Evolutionary conservation across 2,888 invertebrate species (phyloP).

Genomic region (Pandemis corylana): DNA sequence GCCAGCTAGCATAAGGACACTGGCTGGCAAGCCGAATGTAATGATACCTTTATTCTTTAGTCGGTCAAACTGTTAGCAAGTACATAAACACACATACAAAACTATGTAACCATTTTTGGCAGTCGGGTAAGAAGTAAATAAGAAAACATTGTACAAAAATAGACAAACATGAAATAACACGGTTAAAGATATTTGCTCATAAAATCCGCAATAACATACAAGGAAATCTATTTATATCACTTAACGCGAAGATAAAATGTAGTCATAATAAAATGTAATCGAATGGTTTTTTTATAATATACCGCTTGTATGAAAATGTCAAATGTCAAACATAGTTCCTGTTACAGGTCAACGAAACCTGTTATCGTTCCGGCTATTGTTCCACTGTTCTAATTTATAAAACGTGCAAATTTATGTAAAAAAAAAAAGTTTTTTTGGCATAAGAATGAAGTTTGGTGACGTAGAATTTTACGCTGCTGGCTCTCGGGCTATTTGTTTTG

Average conservation of each 20-base stretch:
- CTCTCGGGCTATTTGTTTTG: neutral
- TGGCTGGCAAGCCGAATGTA: no score
- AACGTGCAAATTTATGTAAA: slow-evolving; percentile 11
- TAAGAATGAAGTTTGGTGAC: neutral
- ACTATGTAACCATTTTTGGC: no score
- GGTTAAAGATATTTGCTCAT: no score
- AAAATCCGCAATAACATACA: neutral
- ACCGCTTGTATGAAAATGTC: neutral
- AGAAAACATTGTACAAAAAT: no score
- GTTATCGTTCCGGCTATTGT: slow-evolving; percentile 15
- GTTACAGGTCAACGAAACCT: slow-evolving; percentile 3
- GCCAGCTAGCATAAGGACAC: no score
- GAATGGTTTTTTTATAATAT: neutral
- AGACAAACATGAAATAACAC: no score
- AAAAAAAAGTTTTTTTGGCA: neutral
- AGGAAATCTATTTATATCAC: neutral
- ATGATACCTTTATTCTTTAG: no score
- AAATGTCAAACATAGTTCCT: slow-evolving; percentile 19
- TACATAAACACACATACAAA: no score
- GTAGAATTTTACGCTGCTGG: neutral
- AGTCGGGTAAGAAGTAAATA: no score
- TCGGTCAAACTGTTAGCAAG: no score
- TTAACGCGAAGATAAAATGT: neutral
- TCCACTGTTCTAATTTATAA: neutral
- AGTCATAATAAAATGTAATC: slow-evolving; percentile 27